Evolutionary conservation across 2,888 invertebrate species (phyloP).

Genomic region (Lampropteryx suffumata): DNA sequence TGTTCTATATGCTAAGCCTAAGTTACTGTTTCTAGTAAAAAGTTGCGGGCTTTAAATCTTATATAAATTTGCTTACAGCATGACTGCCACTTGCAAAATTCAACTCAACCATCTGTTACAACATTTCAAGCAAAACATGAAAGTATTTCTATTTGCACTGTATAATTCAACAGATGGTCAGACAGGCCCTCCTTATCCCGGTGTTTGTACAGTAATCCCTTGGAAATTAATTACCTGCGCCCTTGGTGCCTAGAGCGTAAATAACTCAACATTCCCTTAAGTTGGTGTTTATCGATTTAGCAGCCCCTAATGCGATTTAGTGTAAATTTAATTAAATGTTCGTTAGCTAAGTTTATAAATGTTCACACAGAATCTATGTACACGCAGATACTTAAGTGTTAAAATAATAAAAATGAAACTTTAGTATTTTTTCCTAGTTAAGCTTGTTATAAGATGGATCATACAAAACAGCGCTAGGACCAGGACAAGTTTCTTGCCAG

Average conservation of each 20-base stretch:
- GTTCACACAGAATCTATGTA: too few relatives aligned
- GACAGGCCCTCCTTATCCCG: conserved; percentile 60
- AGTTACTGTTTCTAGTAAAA: too few relatives aligned
- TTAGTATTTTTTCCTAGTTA: too few relatives aligned
- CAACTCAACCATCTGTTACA: background rate
- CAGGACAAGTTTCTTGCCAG: too few relatives aligned
- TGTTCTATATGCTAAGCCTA: too few relatives aligned
- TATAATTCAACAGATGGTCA: conserved; percentile 61
- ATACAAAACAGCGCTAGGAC: too few relatives aligned
- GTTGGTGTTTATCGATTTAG: conserved; percentile 34
- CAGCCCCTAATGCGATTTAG: conserved; percentile 26
- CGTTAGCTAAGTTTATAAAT: background rate
- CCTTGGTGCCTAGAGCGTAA: conserved; percentile 36
- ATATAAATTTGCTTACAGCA: too few relatives aligned
- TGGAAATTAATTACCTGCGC: conserved; percentile 72
- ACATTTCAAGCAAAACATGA: conserved; percentile 37
- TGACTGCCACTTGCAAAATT: too few relatives aligned
- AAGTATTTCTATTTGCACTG: conserved; percentile 53
- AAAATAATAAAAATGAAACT: too few relatives aligned
- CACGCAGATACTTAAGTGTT: background rate
- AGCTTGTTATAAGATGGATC: too few relatives aligned
- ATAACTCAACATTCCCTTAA: conserved; percentile 52
- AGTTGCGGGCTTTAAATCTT: too few relatives aligned
- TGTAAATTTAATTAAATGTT: conserved; percentile 26
- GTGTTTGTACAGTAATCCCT: conserved; percentile 75